These are phyloP conservation scores for Diadegma fenestrale DNA, from an alignment of 2,888 invertebrate species.

Conservation along the genomic window DNA sequence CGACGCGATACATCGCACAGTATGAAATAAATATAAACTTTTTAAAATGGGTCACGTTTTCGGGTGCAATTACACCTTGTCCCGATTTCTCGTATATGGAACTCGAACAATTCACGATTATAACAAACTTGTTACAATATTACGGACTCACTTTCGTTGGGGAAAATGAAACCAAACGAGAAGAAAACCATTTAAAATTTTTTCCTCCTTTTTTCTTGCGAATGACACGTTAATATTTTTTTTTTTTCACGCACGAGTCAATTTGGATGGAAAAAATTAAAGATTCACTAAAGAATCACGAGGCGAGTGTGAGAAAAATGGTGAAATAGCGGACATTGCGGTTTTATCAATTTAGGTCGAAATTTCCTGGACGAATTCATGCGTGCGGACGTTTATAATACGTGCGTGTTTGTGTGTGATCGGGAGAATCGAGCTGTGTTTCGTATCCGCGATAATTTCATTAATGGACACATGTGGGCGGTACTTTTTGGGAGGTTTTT, in stretches of 20 bases:
- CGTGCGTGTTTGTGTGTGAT: neutral
- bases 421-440: constrained; percentile 17
- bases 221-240: too few species aligned
- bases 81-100: neutral
- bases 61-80: constrained; percentile 6
- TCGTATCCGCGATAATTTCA: constrained; percentile 18
- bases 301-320: neutral
- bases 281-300: too few species aligned
- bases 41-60: constrained; percentile 59
- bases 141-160: neutral
- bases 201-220: too few species aligned
- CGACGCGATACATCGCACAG: neutral
- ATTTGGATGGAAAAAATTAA: too few species aligned
- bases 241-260: neutral
- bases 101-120: neutral
- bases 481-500: constrained; percentile 38
- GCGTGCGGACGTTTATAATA: neutral
- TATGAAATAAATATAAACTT: constrained; percentile 22
- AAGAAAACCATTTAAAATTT: neutral
- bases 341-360: constrained; percentile 4
- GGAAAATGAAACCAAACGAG: neutral
- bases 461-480: constrained; percentile 42
- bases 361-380: neutral
- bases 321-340: neutral
- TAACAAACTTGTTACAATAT: neutral